phyloP scores from a whole-genome alignment of 2,113 vertebrate genomes.

The Chaetura pelagica region DNA sequence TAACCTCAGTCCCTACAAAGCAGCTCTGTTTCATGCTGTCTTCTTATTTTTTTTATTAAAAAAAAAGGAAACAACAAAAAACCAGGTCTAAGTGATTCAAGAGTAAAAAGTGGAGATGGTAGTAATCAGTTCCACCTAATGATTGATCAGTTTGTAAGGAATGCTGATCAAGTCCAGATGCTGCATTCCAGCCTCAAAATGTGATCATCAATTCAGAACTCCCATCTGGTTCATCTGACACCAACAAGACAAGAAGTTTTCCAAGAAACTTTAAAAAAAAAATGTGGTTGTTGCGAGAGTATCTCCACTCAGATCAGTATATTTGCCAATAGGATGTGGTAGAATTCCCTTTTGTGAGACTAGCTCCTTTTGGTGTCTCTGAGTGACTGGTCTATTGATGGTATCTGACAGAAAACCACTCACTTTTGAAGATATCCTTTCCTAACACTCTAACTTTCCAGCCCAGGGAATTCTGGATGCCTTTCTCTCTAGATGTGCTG shows the following conservation, averaged over 20 bases:
- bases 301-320: neutral
- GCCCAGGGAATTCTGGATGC: neutral
- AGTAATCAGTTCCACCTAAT: slow-evolving; percentile 70
- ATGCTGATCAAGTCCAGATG: slow-evolving; percentile 68
- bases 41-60: neutral
- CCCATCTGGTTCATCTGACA: slow-evolving; percentile 56
- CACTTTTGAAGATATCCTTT: neutral
- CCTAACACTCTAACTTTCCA: neutral
- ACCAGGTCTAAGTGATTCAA: slow-evolving; percentile 68
- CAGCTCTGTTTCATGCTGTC: slow-evolving; percentile 41
- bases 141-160: slow-evolving; percentile 70
- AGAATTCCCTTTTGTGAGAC: neutral
- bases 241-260: neutral
- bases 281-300: neutral
- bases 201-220: slow-evolving; percentile 57
- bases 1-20: slow-evolving; percentile 44
- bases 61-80: neutral
- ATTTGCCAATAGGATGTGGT: slow-evolving; percentile 28
- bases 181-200: slow-evolving; percentile 37
- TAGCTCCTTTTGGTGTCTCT: neutral
- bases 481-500: neutral
- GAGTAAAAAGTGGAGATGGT: slow-evolving; percentile 59
- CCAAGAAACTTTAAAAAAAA: neutral
- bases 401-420: neutral
- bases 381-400: neutral